Evolutionary conservation across 2,113 vertebrate genomes (phyloP), one percentile per base, ranked within the genome.

Genomic region (Cyphomyrus discorhynchus): DNA sequence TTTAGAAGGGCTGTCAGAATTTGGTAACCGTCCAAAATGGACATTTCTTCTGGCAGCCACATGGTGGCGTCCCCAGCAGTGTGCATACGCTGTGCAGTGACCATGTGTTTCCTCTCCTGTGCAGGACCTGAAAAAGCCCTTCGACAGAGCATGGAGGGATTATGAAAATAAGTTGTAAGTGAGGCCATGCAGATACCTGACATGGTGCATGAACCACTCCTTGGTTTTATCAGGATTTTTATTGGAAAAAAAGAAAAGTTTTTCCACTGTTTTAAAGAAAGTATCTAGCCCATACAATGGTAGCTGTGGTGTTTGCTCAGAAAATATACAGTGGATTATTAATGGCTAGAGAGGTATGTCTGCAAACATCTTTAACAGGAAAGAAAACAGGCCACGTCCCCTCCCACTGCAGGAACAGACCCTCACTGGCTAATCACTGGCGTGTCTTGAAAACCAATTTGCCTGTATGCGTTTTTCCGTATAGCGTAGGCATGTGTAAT

Each of bases 101-200:
- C 13, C 5, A 6, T 4, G 31, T 35, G 21, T 88, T 45, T 87
- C 89, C 87, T 53, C 49, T 90, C 88, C 87, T 58, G 62, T 80
- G 21, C 90, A 96, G 95, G 95, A 96, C 88, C 91, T 96, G 91
- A 96, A 94, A 92, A 96, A 96, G 83, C 95, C 95, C 4, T 95
- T 96, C 93, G 95, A 96, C 86, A 96, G 95, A 93, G 93, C 95
- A 21, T 96, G 94, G 95, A 95, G 94, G 91, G 95, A 95, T 92
- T 96, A 95, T 89, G 95, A 96, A 88, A 95, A 87, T 90, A 96
- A 96, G 92, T 94, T 95, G 94, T 96, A 91, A 96, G 95, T 95
- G 66, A 66, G 58, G 21, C 83, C 58, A 45, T 70, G 80, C 10
- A 31, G 24, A 47, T 46, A 24, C 21, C 70, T 77, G 62, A 88